Conservation (phyloP, 64 coral and sea anemone genomes). For the Montipora efflorescens region DNA sequence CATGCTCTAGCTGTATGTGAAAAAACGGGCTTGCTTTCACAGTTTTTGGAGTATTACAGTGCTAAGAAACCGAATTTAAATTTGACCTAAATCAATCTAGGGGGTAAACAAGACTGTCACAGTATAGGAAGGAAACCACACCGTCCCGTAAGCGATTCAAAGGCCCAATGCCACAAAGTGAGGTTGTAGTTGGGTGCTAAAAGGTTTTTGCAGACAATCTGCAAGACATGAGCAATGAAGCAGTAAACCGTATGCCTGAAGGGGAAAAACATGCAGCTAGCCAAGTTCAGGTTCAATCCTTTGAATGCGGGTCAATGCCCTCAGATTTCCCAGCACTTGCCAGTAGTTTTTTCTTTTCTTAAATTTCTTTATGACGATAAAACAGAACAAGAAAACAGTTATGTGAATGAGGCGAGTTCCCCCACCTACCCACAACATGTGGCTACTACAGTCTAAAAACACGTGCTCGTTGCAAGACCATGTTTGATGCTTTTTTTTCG, state of each 20-base stretch:
- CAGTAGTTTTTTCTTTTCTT: not conserved
- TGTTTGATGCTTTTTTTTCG: not conserved
- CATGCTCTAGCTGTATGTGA: constrained; percentile 69
- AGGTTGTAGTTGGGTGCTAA: not conserved
- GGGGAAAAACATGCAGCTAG: not conserved
- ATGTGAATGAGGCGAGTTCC: not conserved
- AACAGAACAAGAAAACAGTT: not conserved
- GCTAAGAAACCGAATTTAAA: constrained; percentile 47
- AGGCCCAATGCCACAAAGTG: constrained; percentile 54
- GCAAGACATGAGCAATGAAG: not conserved
- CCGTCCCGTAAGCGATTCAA: constrained; percentile 49
- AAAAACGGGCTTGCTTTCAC: constrained; percentile 47
- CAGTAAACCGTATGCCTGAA: not conserved
- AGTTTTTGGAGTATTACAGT: constrained; percentile 55
- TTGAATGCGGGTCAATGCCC: too few relatives aligned
- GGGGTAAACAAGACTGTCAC: constrained; percentile 54
- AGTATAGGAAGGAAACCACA: constrained; percentile 41
- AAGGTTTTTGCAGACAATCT: not conserved
- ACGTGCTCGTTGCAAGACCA: not conserved
- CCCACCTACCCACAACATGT: not conserved
- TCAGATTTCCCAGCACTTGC: not conserved
- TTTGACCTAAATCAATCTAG: constrained; percentile 55
- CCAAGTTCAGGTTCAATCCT: not conserved
- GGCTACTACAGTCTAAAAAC: not conserved
- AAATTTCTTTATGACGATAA: not conserved